Conservation (phyloP, 2,113 vertebrate genomes). For the Hippocampus mohnikei region DNA sequence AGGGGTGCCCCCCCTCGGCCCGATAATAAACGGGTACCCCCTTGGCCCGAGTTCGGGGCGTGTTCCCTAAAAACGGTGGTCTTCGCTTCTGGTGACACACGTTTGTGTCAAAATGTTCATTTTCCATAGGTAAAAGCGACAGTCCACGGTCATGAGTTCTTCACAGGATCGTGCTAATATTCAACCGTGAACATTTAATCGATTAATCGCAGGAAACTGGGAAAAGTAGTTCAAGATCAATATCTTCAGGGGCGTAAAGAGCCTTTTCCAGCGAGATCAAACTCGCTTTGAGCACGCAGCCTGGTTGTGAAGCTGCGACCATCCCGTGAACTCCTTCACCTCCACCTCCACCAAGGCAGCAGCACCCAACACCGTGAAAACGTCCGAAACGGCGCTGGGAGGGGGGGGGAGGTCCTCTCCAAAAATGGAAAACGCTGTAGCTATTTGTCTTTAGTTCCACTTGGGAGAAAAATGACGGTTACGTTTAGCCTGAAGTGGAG, state of each 20-base stretch:
- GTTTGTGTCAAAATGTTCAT: constrained; percentile 64
- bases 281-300: constrained; percentile 46
- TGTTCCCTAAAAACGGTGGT: constrained; percentile 67
- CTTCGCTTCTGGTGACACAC: constrained; percentile 60
- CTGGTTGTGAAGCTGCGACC: constrained; percentile 43
- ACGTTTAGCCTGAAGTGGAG: constrained; percentile 39
- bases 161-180: constrained; percentile 1
- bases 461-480: not conserved
- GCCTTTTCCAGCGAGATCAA: constrained; percentile 59
- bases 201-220: not conserved
- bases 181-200: not conserved
- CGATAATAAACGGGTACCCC: constrained; percentile 33
- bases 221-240: not conserved
- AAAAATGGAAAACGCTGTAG: constrained; percentile 13
- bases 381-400: not conserved
- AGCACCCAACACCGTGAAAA: constrained; percentile 33
- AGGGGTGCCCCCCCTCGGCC: not conserved
- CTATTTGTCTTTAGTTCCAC: constrained; percentile 3
- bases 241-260: constrained; percentile 2
- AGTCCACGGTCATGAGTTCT: constrained; percentile 63
- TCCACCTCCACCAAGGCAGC: constrained; percentile 54
- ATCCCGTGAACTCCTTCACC: constrained; percentile 70
- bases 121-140: constrained; percentile 60
- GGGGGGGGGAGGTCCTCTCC: not conserved
- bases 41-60: constrained; percentile 31